Percentiles rank a stretch among this genome's conserved stretches.
phyloP scores from a whole-genome alignment of 2,797 vertebrate genomes.

The Alfaro cultratus region DNA sequence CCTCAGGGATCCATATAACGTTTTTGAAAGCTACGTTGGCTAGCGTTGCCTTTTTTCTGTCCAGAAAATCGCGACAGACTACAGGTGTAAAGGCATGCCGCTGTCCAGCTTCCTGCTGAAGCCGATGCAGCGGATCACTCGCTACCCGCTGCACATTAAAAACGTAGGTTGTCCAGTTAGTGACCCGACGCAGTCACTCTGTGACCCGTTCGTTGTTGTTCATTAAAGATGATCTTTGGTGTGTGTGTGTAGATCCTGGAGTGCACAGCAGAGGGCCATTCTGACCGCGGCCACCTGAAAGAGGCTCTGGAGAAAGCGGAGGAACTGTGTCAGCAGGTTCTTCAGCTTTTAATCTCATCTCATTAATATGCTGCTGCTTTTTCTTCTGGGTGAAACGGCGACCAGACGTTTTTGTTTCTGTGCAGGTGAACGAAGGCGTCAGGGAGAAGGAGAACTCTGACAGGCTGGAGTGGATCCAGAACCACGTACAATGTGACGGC shows the following conservation, averaged over 20 bases:
- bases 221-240: not conserved
- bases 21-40: not conserved
- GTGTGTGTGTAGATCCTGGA: slow-evolving; percentile 87
- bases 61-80: slow-evolving; percentile 93
- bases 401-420: not conserved
- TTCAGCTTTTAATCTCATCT: not conserved
- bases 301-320: slow-evolving; percentile 91
- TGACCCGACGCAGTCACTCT: not conserved
- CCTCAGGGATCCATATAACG: too few species aligned
- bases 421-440: slow-evolving; percentile 94
- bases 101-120: slow-evolving; percentile 97
- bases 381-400: not conserved
- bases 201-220: not conserved
- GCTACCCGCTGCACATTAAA: slow-evolving; percentile 96
- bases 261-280: slow-evolving; percentile 87
- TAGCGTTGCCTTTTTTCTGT: slow-evolving; percentile 3
- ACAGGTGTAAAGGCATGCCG: slow-evolving; percentile 97
- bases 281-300: slow-evolving; percentile 84
- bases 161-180: slow-evolving; percentile 79
- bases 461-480: slow-evolving; percentile 95
- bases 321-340: slow-evolving; percentile 86
- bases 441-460: slow-evolving; percentile 96
- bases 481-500: slow-evolving; percentile 91
- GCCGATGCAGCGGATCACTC: slow-evolving; percentile 98
- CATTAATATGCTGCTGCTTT: not conserved